phyloP scores from a whole-genome alignment of 2,797 vertebrate genomes.

The Coendou prehensilis region DNA sequence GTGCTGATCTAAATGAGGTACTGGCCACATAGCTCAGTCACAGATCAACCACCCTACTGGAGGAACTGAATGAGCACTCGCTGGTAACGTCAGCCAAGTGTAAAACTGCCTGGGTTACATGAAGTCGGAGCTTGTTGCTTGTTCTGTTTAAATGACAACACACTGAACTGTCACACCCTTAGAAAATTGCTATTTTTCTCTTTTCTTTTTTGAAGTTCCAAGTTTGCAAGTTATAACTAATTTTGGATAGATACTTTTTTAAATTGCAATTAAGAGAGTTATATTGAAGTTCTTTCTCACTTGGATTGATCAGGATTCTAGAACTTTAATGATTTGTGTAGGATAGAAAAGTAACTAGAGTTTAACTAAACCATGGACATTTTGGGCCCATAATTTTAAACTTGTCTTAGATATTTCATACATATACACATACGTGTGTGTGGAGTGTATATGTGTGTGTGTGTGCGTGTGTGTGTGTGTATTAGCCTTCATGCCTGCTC shows the following conservation, averaged over 20 bases:
- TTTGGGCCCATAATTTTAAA: constrained; percentile 29
- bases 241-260: background rate
- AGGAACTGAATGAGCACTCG: background rate
- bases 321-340: background rate
- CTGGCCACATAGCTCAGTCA: background rate
- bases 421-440: background rate
- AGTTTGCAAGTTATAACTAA: constrained; percentile 47
- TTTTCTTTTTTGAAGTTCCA: constrained; percentile 3
- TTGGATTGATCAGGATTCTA: constrained; percentile 8
- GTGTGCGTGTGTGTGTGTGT: background rate
- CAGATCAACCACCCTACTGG: background rate
- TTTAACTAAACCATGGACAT: constrained; percentile 3
- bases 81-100: background rate
- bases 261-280: background rate
- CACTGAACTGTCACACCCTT: background rate
- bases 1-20: background rate
- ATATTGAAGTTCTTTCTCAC: background rate
- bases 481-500: background rate
- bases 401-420: background rate
- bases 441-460: background rate
- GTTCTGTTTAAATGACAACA: background rate
- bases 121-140: background rate
- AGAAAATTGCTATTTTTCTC: background rate
- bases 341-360: background rate
- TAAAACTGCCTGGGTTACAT: background rate